Conservation (phyloP, 2,797 vertebrate species). For the Oreonectes daqikongensis region DNA sequence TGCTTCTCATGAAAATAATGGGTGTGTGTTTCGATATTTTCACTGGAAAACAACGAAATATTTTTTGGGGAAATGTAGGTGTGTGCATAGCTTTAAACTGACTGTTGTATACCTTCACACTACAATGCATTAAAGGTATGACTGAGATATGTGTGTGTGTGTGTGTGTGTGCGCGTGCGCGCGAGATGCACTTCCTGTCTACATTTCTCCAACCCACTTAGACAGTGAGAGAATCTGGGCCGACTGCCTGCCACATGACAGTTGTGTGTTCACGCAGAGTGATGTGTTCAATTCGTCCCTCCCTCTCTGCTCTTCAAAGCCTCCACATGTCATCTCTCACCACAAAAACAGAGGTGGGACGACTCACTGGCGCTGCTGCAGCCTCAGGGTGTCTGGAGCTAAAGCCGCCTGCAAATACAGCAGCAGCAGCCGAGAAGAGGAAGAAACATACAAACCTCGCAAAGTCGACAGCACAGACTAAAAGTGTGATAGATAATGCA, state of each 20-base stretch:
- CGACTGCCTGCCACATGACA: slow-evolving; percentile 83
- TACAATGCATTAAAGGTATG: slow-evolving; percentile 28
- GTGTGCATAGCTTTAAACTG: slow-evolving; percentile 51
- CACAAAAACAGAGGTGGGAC: slow-evolving; percentile 90
- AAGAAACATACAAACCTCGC: slow-evolving; percentile 58
- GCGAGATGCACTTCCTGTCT: slow-evolving; percentile 72
- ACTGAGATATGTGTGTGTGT: slow-evolving; percentile 17
- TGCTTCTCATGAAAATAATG: neutral
- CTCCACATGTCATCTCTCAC: slow-evolving; percentile 85
- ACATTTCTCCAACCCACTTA: slow-evolving; percentile 83
- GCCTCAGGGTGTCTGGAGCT: slow-evolving; percentile 87
- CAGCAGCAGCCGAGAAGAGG: slow-evolving; percentile 67
- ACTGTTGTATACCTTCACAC: slow-evolving; percentile 26
- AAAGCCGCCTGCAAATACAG: slow-evolving; percentile 85
- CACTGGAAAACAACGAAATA: neutral
- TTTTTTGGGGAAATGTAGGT: slow-evolving; percentile 1
- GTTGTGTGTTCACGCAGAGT: slow-evolving; percentile 66
- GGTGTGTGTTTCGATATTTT: neutral
- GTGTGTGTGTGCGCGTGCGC: slow-evolving; percentile 31
- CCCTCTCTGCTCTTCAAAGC: slow-evolving; percentile 84
- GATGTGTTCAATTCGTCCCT: slow-evolving; percentile 65
- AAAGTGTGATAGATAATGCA: slow-evolving; percentile 26
- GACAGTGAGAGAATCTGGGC: slow-evolving; percentile 70
- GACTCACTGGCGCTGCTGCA: slow-evolving; percentile 86
- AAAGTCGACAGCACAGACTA: slow-evolving; percentile 56